phyloP scores from a whole-genome alignment of 2,888 invertebrate genomes.

The Nesidiocoris tenuis region DNA sequence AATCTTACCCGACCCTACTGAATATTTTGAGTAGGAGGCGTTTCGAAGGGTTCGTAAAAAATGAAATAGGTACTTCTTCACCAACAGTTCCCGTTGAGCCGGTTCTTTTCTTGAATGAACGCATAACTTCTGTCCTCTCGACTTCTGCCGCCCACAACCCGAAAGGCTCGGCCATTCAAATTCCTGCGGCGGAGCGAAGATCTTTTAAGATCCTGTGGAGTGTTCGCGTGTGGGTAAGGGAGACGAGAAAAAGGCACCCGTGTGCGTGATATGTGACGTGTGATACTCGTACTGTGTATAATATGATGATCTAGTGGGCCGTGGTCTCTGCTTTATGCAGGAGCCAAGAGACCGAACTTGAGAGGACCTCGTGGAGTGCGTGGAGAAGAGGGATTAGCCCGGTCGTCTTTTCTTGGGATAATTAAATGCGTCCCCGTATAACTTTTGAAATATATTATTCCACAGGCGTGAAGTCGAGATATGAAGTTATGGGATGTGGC shows the following conservation, averaged over 20 bases:
- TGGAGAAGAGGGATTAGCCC: neutral
- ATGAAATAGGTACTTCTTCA: neutral
- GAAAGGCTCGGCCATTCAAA: neutral
- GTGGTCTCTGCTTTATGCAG: neutral
- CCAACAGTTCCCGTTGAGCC: neutral
- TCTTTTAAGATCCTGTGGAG: neutral
- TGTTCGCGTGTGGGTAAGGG: neutral
- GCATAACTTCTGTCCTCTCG: neutral
- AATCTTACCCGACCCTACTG: no score
- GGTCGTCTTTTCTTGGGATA: neutral
- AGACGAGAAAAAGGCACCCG: no score
- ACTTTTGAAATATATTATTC: neutral
- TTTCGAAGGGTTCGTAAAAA: neutral
- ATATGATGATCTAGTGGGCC: neutral
- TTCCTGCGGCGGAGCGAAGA: neutral
- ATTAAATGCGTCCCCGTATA: neutral
- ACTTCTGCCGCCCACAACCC: neutral
- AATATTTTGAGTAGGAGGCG: neutral
- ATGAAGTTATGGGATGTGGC: neutral
- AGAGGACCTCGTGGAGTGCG: neutral
- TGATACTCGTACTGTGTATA: neutral
- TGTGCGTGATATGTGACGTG: neutral
- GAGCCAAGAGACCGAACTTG: neutral
- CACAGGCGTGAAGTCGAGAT: neutral
- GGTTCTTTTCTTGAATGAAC: neutral